phyloP scores from a whole-genome alignment of 2,888 invertebrate species.

The Cepaea hortensis region DNA sequence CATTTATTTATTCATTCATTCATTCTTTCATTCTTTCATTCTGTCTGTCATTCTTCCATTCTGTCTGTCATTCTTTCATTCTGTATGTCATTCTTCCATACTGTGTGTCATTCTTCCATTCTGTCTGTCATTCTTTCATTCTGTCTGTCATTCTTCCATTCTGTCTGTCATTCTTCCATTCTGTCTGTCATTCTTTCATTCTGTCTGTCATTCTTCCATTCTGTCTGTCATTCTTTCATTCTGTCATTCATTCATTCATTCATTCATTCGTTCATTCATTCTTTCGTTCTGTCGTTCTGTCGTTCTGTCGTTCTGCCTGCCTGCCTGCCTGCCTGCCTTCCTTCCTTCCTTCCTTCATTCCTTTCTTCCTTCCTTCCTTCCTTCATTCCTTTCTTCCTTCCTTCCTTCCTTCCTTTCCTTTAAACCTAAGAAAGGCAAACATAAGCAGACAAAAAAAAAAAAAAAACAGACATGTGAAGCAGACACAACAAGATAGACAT shows the following conservation, averaged over 20 bases:
- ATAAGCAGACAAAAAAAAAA: too few relatives aligned
- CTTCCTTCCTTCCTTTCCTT: slow-evolving; percentile 28
- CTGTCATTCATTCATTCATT: background rate
- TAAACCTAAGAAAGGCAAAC: too few relatives aligned
- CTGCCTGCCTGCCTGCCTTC: background rate
- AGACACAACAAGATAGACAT: too few relatives aligned
- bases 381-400: background rate
- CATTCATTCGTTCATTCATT: accelerated
- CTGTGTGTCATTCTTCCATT: too few relatives aligned
- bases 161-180: accelerated
- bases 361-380: slow-evolving; percentile 35
- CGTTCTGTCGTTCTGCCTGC: background rate
- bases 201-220: accelerated
- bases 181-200: background rate
- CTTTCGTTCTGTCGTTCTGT: too few relatives aligned
- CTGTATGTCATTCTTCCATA: too few relatives aligned
- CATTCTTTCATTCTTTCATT: too few relatives aligned
- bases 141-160: accelerated
- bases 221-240: background rate
- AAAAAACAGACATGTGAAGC: too few relatives aligned
- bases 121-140: accelerated
- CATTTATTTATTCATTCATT: too few relatives aligned
- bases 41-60: too few relatives aligned
- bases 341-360: background rate
- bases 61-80: too few relatives aligned